Conservation (phyloP, 2,888 invertebrate species). For the Dasypogon diadema region DNA sequence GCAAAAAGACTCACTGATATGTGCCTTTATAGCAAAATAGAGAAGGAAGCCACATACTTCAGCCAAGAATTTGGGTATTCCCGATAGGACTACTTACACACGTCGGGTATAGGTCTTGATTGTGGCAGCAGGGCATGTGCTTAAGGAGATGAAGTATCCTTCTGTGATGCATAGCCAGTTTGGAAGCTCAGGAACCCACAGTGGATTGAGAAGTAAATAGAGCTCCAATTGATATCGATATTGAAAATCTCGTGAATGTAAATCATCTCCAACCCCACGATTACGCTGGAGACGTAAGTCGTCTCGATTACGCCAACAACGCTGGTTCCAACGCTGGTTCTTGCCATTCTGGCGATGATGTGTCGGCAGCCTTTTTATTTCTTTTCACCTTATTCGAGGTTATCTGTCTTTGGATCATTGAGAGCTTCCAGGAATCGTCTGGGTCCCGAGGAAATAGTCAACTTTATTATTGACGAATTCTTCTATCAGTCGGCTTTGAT, state of each 20-base stretch:
- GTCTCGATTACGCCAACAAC: background rate
- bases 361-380: too few relatives aligned
- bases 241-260: slow-evolving; percentile 53
- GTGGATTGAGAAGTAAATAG: slow-evolving; percentile 40
- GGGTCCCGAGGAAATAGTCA: slow-evolving; percentile 40
- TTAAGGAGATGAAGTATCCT: slow-evolving; percentile 9
- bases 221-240: slow-evolving; percentile 53
- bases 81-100: slow-evolving; percentile 18
- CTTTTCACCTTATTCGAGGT: too few relatives aligned
- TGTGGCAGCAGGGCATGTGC: background rate
- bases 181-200: background rate
- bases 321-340: too few relatives aligned
- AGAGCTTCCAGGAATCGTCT: slow-evolving; percentile 2
- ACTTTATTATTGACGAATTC: slow-evolving; percentile 47
- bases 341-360: background rate
- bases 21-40: background rate
- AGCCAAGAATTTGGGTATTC: slow-evolving; percentile 24
- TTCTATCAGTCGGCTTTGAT: background rate
- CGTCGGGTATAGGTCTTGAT: slow-evolving; percentile 6
- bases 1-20: slow-evolving; percentile 1
- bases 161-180: background rate
- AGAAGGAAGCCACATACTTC: slow-evolving; percentile 38
- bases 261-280: slow-evolving; percentile 48
- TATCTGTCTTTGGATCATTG: slow-evolving; percentile 31
- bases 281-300: background rate